Conservation (phyloP, 2,113 vertebrate species). For the Sprattus sprattus region DNA sequence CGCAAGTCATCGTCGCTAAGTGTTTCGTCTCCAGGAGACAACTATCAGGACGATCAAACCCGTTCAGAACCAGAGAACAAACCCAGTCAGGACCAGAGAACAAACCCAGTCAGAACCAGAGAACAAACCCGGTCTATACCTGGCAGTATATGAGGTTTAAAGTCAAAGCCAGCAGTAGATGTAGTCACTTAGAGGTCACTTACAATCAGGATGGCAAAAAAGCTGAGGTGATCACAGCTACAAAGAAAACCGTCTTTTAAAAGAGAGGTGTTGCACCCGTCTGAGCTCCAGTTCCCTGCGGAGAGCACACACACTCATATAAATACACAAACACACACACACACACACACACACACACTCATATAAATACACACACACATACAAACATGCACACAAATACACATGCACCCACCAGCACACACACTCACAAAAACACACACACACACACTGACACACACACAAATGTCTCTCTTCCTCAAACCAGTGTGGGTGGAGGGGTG, state of each 20-base stretch:
- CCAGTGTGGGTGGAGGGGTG: too few species aligned
- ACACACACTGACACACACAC: too few species aligned
- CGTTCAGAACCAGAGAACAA: too few species aligned
- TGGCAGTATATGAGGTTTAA: too few species aligned
- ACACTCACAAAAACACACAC: not conserved
- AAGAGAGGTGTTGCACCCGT: constrained; percentile 60
- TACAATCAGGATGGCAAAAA: constrained; percentile 89
- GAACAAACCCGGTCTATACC: too few species aligned
- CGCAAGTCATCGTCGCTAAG: too few species aligned
- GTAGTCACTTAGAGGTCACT: constrained; percentile 23
- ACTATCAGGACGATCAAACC: too few species aligned
- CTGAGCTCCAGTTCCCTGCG: constrained; percentile 69
- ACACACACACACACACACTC: not conserved
- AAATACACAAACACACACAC: not conserved
- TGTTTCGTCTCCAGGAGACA: too few species aligned
- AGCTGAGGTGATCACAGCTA: constrained; percentile 81
- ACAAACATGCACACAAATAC: not conserved
- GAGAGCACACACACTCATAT: not conserved
- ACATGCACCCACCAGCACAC: not conserved
- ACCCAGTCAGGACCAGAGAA: too few species aligned
- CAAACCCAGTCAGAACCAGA: too few species aligned
- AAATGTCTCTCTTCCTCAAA: too few species aligned
- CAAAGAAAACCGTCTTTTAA: constrained; percentile 61
- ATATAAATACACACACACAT: not conserved
- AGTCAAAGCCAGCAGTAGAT: too few species aligned